Conservation (phyloP, 23 tunicate genomes). For the Styela plicata region DNA sequence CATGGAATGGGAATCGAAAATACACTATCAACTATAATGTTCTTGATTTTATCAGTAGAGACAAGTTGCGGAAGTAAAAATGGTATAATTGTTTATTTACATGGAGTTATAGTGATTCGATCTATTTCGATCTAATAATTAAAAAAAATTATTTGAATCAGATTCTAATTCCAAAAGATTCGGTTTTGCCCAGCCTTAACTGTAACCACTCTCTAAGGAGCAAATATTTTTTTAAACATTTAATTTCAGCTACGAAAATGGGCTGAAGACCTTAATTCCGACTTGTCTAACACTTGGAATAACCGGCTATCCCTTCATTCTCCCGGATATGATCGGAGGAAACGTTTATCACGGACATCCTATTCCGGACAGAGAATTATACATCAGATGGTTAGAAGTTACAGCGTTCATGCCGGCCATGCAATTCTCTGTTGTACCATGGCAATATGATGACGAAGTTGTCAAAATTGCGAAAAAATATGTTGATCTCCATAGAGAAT, state of each 20-base stretch:
- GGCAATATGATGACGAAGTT: slow-evolving; percentile 86
- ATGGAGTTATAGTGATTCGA: too few species aligned
- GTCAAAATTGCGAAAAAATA: slow-evolving; percentile 35
- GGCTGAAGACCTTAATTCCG: slow-evolving; percentile 82
- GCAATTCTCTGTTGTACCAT: slow-evolving; percentile 84
- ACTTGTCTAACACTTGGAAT: slow-evolving; percentile 70
- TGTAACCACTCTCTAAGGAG: too few species aligned
- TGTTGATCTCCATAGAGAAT: slow-evolving; percentile 53
- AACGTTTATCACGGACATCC: slow-evolving; percentile 27
- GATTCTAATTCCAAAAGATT: too few species aligned
- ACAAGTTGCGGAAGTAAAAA: too few species aligned
- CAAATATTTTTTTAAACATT: too few species aligned
- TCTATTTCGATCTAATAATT: too few species aligned
- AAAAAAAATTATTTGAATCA: too few species aligned
- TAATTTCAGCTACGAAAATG: slow-evolving; percentile 45
- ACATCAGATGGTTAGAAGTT: slow-evolving; percentile 80
- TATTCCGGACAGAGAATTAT: slow-evolving; percentile 67
- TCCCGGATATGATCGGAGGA: slow-evolving; percentile 99
- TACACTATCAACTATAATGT: too few species aligned
- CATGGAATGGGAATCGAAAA: too few species aligned
- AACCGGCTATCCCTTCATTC: slow-evolving; percentile 81
- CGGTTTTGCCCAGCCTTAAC: too few species aligned
- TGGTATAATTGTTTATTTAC: too few species aligned
- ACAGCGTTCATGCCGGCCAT: slow-evolving; percentile 78
- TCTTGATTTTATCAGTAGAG: too few species aligned